Conservation (phyloP, 2,888 invertebrate species). For the Artemia sinica region DNA sequence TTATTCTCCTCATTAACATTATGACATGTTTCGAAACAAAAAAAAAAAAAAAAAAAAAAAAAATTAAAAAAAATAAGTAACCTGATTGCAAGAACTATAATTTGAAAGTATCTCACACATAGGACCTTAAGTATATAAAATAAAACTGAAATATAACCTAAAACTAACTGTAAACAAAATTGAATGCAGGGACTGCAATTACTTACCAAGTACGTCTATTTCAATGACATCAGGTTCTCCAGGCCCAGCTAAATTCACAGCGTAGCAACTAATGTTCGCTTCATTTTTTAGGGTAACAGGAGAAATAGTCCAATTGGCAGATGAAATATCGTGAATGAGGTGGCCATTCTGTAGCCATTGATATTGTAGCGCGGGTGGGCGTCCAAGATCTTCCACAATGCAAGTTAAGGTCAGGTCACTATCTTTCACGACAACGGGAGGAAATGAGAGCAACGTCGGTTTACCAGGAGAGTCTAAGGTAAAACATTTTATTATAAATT, state of each 20-base stretch:
- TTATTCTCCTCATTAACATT: too few species aligned
- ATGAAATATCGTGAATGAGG: conserved; percentile 52
- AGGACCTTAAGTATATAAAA: too few species aligned
- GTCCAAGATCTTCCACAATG: conserved; percentile 59
- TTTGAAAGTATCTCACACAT: too few species aligned
- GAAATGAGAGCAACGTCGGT: conserved; percentile 55
- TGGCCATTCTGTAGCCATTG: conserved; percentile 64
- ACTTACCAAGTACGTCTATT: conserved; percentile 50
- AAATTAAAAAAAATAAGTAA: too few species aligned
- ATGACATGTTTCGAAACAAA: too few species aligned
- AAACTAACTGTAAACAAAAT: too few species aligned
- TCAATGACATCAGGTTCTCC: conserved; percentile 48
- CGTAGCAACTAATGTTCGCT: conserved; percentile 74
- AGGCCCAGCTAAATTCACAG: conserved; percentile 65
- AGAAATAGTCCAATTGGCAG: conserved; percentile 57
- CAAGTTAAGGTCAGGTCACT: conserved; percentile 65
- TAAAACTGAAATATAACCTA: too few species aligned
- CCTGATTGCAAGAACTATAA: too few species aligned
- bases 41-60: too few species aligned
- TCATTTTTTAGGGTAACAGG: conserved; percentile 67
- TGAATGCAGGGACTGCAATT: neutral
- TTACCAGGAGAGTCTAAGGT: conserved; percentile 62
- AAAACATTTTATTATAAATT: conserved; percentile 26
- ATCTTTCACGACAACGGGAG: conserved; percentile 60
- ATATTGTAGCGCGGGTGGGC: conserved; percentile 45